Base-by-base conservation (phyloP, 2,888 invertebrate genomes). In the Mythimna loreyi region DNA sequence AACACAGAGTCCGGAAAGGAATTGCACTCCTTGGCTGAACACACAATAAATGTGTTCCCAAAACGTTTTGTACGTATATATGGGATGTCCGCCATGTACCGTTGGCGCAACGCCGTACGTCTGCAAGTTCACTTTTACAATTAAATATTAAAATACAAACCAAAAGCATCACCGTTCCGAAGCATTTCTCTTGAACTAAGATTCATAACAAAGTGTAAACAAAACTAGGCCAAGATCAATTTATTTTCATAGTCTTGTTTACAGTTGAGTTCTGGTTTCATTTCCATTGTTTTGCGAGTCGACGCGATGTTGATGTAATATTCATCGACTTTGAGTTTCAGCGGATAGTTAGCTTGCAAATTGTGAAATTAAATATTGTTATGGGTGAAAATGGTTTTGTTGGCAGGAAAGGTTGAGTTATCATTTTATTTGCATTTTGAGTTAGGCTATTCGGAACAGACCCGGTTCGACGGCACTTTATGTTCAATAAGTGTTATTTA, bases 211-310 rank as follows among this genome's bases (percentile, higher is more conserved):
- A 72, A 56, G 21, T 56, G 30, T 13, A 67, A 56, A 56, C 33
- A 57, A 28, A 71, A 50, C 56, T 52, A 30, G 52, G 45, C 30
- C 56, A 72, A 72, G 36, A 56, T 67, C 36, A 30, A 72, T 59
- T 67, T 59, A 55, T 55, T 43, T 72, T 23, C 52, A 55, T 67
- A 55, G n/a, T 36, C 47, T 53, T 43, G 43, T 55, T 43, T 73
- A n/a, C 33, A 33, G 74, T 67, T 13, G n/a, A 28, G 61, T 67
- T 49, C 45, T 47, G 23, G 67, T 61, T 74, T 58, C 23, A 36
- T 75, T 43, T 68, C 23, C 23, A 75, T 49, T 75, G 57, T 75
- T 58, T 25, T 21, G n/a, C 7, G 21, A 61, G 33, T 30, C 25
- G 47, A 60, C 57, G 45, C n/a, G n/a, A 49, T 61, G 50, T 30